Evolutionary conservation across 2,797 vertebrate species (phyloP).

Genomic region (Lophotriccus pileatus): DNA sequence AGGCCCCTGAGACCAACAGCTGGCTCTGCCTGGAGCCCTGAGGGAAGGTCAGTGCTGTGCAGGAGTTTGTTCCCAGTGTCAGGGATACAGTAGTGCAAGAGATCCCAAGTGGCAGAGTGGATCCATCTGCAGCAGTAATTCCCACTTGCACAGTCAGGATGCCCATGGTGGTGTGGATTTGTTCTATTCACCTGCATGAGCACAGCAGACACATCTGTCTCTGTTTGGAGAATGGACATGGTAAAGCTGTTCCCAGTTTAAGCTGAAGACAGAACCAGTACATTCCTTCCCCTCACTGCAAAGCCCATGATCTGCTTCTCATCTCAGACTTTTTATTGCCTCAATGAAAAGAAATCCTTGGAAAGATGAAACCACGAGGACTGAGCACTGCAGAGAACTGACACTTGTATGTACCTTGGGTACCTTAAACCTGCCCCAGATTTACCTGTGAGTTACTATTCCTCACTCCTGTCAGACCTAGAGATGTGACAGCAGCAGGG

Average conservation of each 20-base stretch:
- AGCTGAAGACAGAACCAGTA: background rate
- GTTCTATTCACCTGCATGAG: background rate
- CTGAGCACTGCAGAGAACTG: background rate
- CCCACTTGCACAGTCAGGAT: background rate
- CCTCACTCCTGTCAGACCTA: background rate
- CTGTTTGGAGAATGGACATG: background rate
- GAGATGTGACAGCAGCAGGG: background rate
- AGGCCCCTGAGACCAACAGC: background rate
- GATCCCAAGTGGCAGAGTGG: background rate
- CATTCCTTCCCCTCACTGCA: background rate
- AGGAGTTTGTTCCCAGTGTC: rapidly evolving
- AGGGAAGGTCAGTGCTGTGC: background rate
- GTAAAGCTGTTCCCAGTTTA: background rate
- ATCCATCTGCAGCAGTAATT: background rate
- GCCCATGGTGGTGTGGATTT: background rate
- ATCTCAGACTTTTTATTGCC: conserved; percentile 17
- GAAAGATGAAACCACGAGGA: conserved; percentile 31
- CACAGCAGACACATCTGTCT: background rate
- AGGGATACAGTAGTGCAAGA: background rate
- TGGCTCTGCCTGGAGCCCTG: background rate
- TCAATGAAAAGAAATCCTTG: background rate
- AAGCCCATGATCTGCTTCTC: background rate
- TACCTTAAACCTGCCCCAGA: background rate
- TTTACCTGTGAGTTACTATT: background rate
- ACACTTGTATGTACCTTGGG: background rate